phyloP scores from a whole-genome alignment of 2,113 vertebrate genomes.

The Progne subis region DNA sequence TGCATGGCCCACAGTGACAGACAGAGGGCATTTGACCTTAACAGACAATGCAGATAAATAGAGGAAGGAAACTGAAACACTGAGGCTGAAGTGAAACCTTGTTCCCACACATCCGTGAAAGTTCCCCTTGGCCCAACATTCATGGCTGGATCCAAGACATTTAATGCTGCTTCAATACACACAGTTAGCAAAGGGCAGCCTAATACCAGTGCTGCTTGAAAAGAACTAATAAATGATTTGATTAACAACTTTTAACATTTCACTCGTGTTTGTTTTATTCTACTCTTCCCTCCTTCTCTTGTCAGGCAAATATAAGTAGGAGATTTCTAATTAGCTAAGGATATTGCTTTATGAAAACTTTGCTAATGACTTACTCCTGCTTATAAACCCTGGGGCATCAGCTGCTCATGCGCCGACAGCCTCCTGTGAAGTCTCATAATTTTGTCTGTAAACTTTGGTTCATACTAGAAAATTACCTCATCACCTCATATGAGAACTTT shows the following conservation, averaged over 20 bases:
- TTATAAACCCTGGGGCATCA: not conserved
- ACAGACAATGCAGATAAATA: not conserved
- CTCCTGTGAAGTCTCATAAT: not conserved
- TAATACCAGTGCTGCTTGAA: conserved; percentile 30
- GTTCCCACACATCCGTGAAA: not conserved
- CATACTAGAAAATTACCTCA: conserved; percentile 37
- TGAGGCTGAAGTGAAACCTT: not conserved
- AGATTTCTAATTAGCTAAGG: conserved; percentile 60
- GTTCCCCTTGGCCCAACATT: not conserved
- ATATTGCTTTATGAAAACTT: conserved; percentile 35
- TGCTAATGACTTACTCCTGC: not conserved
- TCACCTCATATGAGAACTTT: conserved; percentile 18
- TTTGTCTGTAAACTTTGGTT: conserved; percentile 30
- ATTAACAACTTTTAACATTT: conserved; percentile 62
- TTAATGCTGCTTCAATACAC: conserved; percentile 20
- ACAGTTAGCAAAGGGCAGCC: conserved; percentile 10
- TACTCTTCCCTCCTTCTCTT: conserved; percentile 34
- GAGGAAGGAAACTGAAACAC: not conserved
- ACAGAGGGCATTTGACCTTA: not conserved
- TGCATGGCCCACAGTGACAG: not conserved
- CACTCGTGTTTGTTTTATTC: conserved; percentile 46
- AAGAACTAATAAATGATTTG: conserved; percentile 62
- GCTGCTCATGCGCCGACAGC: not conserved
- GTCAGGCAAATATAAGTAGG: conserved; percentile 33
- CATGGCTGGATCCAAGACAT: not conserved